Base-by-base conservation (phyloP, 2,113 vertebrate genomes). In the Grantiella picta region DNA sequence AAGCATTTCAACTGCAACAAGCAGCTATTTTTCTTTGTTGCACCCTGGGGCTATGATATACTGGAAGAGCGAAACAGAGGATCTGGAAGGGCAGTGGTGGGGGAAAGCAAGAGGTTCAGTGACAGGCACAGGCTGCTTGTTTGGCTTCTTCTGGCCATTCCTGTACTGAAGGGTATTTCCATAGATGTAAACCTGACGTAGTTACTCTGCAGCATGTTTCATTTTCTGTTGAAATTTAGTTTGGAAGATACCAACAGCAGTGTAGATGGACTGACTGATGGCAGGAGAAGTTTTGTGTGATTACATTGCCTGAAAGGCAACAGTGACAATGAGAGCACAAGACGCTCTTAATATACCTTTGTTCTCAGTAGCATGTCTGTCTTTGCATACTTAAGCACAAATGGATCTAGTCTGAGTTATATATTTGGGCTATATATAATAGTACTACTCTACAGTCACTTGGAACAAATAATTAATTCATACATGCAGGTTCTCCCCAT, bases 31-130 rank as follows among this genome's bases (percentile, higher is more conserved):
- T 85, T 56, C 33, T 84, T 31, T 18, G n/a, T 36, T 61, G 38
- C 15, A 21, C 36, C 25, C 2, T 33, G 25, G 12, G 53, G 31
- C 1, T 76, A 3, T 31, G 1, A 24, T 56, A 28, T 9, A 2
- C 7, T 35, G 33, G 18, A 69, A 82, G 36, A 76, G 23, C 15
- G 44, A 64, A 82, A 19, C 12, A 44, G 40, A 65, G 54, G 36
- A 29, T 28, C n/a, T 49, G 59, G n/a, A 83, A 25, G 5, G 18
- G 44, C 14, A 21, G 11, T 2, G 3, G 49, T 47, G 8, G 6
- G 9, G 4, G 20, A 38, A 44, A 77, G 36, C 27, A 60, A 36
- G 79, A 36, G 7, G 10, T 50, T 27, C 42, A n/a, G 3, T 5
- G 45, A 10, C 15, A 45, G 42, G 12, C 50, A 24, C 42, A 29